Base-by-base conservation (phyloP, 2,797 vertebrate species). In the Syngnathus acus region DNA sequence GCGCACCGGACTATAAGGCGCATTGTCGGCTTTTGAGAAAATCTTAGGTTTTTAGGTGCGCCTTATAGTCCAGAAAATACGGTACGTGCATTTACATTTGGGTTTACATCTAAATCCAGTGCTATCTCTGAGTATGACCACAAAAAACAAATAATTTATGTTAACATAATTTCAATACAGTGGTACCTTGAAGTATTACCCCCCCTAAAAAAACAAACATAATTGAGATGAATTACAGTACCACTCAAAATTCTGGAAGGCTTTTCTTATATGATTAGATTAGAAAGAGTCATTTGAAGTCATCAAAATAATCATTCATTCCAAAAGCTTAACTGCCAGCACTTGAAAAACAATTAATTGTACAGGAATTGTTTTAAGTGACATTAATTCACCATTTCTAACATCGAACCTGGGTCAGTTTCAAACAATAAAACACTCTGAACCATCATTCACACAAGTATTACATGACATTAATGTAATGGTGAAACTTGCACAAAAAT, bases 81-180 rank as follows among this genome's bases (percentile, higher is more conserved):
- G n/a, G n/a, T n/a, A n/a, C n/a, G n/a, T 78, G 72, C 69, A 69
- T 82, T 84, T 82, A 82, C 81, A 55, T 13, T 26, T 57, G 26
- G 26, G 16, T 39, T 42, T 68, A 76, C 60, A 77, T 77, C 81
- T 72, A 78, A 81, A 80, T 88, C 68, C 69, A 65, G 68, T 65
- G 68, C 73, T 73, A 80, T 78, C 71, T 75, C 71, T 75, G 84
- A 78, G 69, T 82, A 78, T 73, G 79, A 84, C 82, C 84, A 79
- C 84, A 82, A 83, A 78, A 70, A 78, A 83, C 84, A 70, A 86
- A 84, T 83, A 74, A 84, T 78, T 81, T 72, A 26, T 26, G 26
- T 26, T 26, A 26, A 26, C 26, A 26, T 26, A 26, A 77, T 77
- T 82, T 72, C 77, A 81, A 80, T 88, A 67, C 69, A 65, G 68